Conservation (phyloP, 2,888 invertebrate species). For the Tinea trinotella region DNA sequence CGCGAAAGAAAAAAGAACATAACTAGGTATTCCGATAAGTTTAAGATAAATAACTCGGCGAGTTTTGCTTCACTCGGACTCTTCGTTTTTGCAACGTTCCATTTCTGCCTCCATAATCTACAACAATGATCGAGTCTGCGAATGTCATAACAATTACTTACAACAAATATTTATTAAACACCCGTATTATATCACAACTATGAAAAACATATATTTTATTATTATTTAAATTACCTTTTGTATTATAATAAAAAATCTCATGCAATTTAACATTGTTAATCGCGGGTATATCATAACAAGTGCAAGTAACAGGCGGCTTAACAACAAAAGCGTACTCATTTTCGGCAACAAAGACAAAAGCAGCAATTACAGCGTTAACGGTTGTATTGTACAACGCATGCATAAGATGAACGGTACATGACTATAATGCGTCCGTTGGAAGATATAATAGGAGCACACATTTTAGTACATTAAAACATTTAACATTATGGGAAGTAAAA, state of each 20-base stretch:
- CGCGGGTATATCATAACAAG: background rate
- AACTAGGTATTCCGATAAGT: conserved; percentile 59
- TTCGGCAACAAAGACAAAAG: conserved; percentile 60
- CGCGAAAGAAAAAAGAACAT: conserved; percentile 53
- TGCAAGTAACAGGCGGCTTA: conserved; percentile 19
- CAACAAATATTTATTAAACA: background rate
- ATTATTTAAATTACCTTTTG: too few relatives aligned
- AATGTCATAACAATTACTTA: conserved; percentile 1
- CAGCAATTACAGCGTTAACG: conserved; percentile 49
- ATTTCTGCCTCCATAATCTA: conserved; percentile 39
- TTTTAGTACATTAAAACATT: too few relatives aligned
- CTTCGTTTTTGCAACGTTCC: conserved; percentile 38
- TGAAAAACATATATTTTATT: background rate
- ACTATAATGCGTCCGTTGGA: conserved; percentile 5
- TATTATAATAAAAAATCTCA: too few relatives aligned
- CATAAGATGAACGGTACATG: conserved; percentile 26
- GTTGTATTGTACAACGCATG: conserved; percentile 26
- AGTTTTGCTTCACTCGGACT: conserved; percentile 44
- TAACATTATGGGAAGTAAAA: too few relatives aligned
- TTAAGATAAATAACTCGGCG: conserved; percentile 64
- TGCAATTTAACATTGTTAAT: background rate
- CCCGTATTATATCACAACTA: background rate
- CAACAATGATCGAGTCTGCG: background rate
- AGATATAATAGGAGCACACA: background rate
- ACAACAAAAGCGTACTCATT: conserved; percentile 53